phyloP scores from a whole-genome alignment of 2,113 vertebrate genomes.

The Paramisgurnus dabryanus region DNA sequence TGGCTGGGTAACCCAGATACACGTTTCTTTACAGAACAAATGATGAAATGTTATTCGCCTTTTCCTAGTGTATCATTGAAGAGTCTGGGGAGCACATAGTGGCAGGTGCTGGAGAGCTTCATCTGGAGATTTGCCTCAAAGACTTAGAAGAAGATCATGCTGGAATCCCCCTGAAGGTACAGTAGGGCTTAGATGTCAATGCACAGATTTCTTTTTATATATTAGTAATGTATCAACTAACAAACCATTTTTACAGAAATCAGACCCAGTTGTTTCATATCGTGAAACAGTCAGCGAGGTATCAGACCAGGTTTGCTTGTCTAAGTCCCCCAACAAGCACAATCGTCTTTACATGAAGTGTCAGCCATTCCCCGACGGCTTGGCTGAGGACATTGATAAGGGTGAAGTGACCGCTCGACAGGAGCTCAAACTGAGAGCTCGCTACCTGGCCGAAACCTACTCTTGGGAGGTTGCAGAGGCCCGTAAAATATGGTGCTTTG shows the following conservation, averaged over 20 bases:
- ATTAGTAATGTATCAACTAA: not conserved
- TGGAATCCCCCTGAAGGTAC: constrained; percentile 70
- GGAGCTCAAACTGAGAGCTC: constrained; percentile 60
- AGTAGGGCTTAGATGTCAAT: not conserved
- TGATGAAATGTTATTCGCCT: not conserved
- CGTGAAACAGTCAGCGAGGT: constrained; percentile 64
- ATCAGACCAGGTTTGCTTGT: constrained; percentile 64
- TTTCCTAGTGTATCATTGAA: constrained; percentile 63
- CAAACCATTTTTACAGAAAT: constrained; percentile 62
- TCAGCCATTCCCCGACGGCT: constrained; percentile 63
- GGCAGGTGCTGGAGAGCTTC: constrained; percentile 67
- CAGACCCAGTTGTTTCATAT: constrained; percentile 67
- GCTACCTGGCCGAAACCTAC: constrained; percentile 69
- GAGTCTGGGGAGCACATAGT: constrained; percentile 69
- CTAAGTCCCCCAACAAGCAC: constrained; percentile 68
- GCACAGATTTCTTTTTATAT: not conserved
- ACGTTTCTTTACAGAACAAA: not conserved
- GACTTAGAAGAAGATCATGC: constrained; percentile 70
- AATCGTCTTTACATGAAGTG: constrained; percentile 66
- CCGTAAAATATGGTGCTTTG: constrained; percentile 68
- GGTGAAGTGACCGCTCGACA: constrained; percentile 63
- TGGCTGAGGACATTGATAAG: constrained; percentile 67
- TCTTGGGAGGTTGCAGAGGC: constrained; percentile 66
- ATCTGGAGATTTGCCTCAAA: constrained; percentile 72
- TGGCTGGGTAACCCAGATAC: not conserved